These are phyloP conservation scores for Schizothorax lantsangensis DNA, from an alignment of 2,797 vertebrate species.

Conservation along the genomic window DNA sequence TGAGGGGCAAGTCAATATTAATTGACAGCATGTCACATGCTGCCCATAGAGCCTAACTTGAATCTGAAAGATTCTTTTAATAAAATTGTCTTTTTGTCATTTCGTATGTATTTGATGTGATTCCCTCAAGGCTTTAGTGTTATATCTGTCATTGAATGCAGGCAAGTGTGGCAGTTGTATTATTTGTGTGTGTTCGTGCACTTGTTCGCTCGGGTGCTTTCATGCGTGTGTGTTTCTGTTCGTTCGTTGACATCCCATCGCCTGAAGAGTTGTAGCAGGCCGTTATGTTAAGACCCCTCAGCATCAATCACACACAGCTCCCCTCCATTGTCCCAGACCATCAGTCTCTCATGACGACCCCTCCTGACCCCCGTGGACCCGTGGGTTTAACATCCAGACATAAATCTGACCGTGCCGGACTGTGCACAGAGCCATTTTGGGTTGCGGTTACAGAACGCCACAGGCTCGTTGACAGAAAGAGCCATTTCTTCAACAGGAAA, in stretches of 20 bases:
- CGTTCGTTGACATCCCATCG: slow-evolving; percentile 49
- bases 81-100: neutral
- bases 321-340: slow-evolving; percentile 46
- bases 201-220: slow-evolving; percentile 22
- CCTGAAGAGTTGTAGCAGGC: slow-evolving; percentile 57
- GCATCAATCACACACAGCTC: slow-evolving; percentile 58
- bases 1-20: neutral
- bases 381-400: slow-evolving; percentile 51
- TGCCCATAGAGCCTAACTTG: neutral
- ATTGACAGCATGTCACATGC: neutral
- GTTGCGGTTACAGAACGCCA: slow-evolving; percentile 29
- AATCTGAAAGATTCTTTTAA: slow-evolving; percentile 3
- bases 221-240: slow-evolving; percentile 42
- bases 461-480: slow-evolving; percentile 42
- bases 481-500: slow-evolving; percentile 54
- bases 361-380: slow-evolving; percentile 35
- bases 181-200: slow-evolving; percentile 18
- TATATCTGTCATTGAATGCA: slow-evolving; percentile 40
- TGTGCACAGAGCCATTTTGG: slow-evolving; percentile 7
- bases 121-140: slow-evolving; percentile 29
- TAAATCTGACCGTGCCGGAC: slow-evolving; percentile 50
- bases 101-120: neutral
- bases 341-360: slow-evolving; percentile 49
- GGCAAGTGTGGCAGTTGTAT: slow-evolving; percentile 24
- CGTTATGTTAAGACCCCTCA: slow-evolving; percentile 51